Conservation (phyloP, 2,888 invertebrate genomes). For the Limnephilus lunatus region DNA sequence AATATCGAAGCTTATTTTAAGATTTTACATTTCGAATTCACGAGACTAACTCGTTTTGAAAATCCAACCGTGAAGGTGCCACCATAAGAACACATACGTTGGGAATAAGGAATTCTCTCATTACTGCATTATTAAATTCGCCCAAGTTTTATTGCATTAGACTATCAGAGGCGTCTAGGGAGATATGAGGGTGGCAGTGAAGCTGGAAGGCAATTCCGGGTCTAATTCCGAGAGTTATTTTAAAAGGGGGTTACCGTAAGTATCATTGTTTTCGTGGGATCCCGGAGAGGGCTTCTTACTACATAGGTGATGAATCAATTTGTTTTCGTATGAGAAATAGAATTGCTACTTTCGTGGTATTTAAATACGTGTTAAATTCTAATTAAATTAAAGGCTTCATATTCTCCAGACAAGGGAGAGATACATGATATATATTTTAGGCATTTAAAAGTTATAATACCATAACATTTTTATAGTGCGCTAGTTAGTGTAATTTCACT, state of each 20-base stretch:
- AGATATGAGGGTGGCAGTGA: conserved; percentile 24
- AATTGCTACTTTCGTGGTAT: background rate
- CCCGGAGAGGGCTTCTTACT: background rate
- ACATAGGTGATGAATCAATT: conserved; percentile 18
- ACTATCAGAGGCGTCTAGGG: conserved; percentile 66
- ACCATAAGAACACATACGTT: conserved; percentile 62
- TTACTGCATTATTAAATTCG: conserved; percentile 72
- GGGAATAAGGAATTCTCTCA: conserved; percentile 67
- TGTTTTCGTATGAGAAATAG: conserved; percentile 7
- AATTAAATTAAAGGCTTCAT: background rate
- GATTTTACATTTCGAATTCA: background rate
- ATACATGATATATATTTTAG: too few relatives aligned
- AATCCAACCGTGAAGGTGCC: conserved; percentile 48
- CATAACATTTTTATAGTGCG: too few relatives aligned
- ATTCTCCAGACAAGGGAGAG: too few relatives aligned
- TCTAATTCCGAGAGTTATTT: conserved; percentile 58
- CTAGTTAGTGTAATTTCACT: too few relatives aligned
- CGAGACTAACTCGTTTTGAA: background rate
- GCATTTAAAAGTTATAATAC: too few relatives aligned
- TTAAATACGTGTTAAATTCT: background rate
- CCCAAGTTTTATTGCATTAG: conserved; percentile 70
- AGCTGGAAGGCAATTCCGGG: conserved; percentile 50
- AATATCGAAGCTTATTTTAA: too few relatives aligned
- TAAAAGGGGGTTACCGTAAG: conserved; percentile 44
- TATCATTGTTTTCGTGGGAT: conserved; percentile 36